Base-by-base conservation (phyloP, 2,113 vertebrate genomes). In the Athene cunicularia region DNA sequence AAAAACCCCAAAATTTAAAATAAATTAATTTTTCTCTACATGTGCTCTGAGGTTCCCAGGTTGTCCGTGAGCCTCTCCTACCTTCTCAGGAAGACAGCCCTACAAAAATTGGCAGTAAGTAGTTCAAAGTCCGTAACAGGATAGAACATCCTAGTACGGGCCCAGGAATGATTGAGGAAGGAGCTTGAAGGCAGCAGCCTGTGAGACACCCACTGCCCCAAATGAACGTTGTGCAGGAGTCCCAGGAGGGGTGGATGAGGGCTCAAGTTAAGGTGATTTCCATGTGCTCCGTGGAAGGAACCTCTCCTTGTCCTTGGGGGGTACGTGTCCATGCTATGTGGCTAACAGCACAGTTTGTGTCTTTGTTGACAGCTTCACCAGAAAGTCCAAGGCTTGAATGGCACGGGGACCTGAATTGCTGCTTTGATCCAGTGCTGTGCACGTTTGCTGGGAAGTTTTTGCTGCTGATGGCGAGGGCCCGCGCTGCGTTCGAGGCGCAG, bases 301-400 rank as follows among this genome's bases (percentile, higher is more conserved):
- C 11, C 5, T 67, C 33, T 35, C 58, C 56, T 60, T 58, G 49
- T 12, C 50, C 7, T 39, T 1, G 17, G 67, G 1, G 4, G 43
- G 39, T 53, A 50, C 0, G 0, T 30, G 47, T 26, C 28, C 28
- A 1, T 2, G 9, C 41, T 45, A 3, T 0, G 1, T 3, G 10
- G 49, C 64, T 72, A 66, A n/a, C 19, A 56, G 82, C 45, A 27
- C 27, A 4, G 30, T 24, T 49, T 28, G 32, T 13, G 30, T 74
- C 50, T 62, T 39, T 32, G 52, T 71, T 47, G 49, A 47, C 52
- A 68, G 24, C 16, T 52, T 90, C 4, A 14, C 43, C 39, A 10
- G 24, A 6, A 63, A 43, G 12, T 3, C 66, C 19, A 2, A 60
- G 67, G 35, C 45, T 43, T 30, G 49, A 62, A 12, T 0, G 12